Conservation (phyloP, 2,888 invertebrate species). For the Tipula helvola region DNA sequence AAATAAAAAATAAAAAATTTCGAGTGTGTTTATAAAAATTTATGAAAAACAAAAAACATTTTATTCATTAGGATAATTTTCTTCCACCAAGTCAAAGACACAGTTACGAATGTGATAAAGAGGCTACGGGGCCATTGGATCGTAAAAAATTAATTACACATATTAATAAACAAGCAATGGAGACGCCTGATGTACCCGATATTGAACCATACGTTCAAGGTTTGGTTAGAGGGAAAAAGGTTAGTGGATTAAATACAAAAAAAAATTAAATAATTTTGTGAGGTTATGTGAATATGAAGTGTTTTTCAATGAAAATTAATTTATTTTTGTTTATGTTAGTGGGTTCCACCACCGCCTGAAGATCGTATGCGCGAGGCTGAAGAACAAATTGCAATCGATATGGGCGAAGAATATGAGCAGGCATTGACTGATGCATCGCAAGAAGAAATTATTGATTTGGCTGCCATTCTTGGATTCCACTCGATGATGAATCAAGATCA, state of each 20-base stretch:
- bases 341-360: constrained; percentile 67
- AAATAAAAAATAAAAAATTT: background rate
- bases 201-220: constrained; percentile 87
- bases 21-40: background rate
- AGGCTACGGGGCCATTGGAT: constrained; percentile 89
- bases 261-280: background rate
- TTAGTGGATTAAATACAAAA: background rate
- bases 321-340: constrained; percentile 26
- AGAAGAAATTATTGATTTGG: constrained; percentile 97
- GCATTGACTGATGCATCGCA: constrained; percentile 81
- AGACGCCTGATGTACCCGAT: constrained; percentile 96
- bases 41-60: background rate
- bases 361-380: constrained; percentile 66
- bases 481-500: constrained; percentile 99
- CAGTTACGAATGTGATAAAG: constrained; percentile 91
- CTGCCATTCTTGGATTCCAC: constrained; percentile 97
- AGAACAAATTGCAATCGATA: constrained; percentile 84
- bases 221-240: constrained; percentile 77
- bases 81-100: constrained; percentile 92
- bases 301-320: background rate
- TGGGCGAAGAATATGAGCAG: constrained; percentile 87
- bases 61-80: constrained; percentile 71
- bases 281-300: background rate
- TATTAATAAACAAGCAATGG: constrained; percentile 95
- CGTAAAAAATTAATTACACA: constrained; percentile 91